These are phyloP conservation scores for Drosophila saltans DNA, from an alignment of 1,140 invertebrate species.

Conservation along the genomic window DNA sequence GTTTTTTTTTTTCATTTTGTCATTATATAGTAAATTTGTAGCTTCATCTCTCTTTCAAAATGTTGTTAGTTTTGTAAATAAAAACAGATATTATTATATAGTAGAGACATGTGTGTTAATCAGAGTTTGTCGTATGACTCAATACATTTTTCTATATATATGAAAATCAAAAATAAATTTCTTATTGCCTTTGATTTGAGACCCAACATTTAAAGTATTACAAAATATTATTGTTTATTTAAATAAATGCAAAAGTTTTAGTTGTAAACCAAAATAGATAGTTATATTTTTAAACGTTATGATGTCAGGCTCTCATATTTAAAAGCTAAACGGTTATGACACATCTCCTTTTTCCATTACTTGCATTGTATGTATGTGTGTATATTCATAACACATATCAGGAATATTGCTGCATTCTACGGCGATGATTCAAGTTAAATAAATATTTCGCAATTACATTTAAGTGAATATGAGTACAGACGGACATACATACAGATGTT, in stretches of 20 bases:
- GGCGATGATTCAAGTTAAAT: neutral
- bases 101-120: neutral
- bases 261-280: neutral
- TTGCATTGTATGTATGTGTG: neutral
- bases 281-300: neutral
- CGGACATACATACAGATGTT: neutral
- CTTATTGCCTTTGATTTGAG: too few relatives aligned
- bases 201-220: too few relatives aligned
- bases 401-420: neutral
- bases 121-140: conserved; percentile 2
- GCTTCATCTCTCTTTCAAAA: conserved; percentile 1
- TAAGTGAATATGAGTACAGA: neutral
- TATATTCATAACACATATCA: neutral
- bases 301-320: neutral
- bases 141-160: neutral
- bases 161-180: too few relatives aligned
- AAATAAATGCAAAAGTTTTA: neutral
- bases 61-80: conserved; percentile 4
- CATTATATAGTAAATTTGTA: conserved; percentile 17
- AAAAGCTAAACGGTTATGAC: conserved; percentile 3
- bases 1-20: neutral
- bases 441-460: conserved; percentile 6
- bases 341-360: neutral
- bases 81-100: neutral
- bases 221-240: too few relatives aligned